Conservation (phyloP, 2,797 vertebrate genomes). For the Pseudomugil gertrudae region DNA sequence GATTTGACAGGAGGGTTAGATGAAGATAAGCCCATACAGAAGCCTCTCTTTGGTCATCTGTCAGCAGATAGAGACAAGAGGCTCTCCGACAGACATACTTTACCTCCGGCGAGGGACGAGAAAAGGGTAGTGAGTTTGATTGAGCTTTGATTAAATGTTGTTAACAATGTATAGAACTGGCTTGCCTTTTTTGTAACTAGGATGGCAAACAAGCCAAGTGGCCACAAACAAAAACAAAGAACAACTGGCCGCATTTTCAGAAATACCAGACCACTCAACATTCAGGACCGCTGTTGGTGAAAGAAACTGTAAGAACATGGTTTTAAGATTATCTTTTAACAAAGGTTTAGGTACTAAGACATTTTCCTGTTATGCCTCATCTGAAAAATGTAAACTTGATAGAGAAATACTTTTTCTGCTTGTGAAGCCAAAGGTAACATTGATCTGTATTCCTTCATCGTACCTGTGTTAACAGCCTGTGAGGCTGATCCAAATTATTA, state of each 20-base stretch:
- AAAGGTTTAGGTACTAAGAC: background rate
- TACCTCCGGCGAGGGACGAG: slow-evolving; percentile 75
- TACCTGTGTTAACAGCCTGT: slow-evolving; percentile 66
- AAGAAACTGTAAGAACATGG: slow-evolving; percentile 10
- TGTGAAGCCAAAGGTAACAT: slow-evolving; percentile 53
- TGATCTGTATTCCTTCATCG: slow-evolving; percentile 55
- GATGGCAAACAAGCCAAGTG: slow-evolving; percentile 29
- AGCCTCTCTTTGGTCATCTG: slow-evolving; percentile 82
- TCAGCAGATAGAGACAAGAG: slow-evolving; percentile 79
- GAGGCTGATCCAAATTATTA: slow-evolving; percentile 86
- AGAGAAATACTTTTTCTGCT: background rate
- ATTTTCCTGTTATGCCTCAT: background rate
- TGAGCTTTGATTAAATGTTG: slow-evolving; percentile 85
- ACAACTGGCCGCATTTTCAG: slow-evolving; percentile 8
- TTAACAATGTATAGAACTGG: slow-evolving; percentile 75
- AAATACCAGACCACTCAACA: slow-evolving; percentile 35
- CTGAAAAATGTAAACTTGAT: background rate
- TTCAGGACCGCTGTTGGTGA: slow-evolving; percentile 14
- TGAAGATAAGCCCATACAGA: slow-evolving; percentile 87
- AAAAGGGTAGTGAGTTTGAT: slow-evolving; percentile 79
- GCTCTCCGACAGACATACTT: slow-evolving; percentile 80
- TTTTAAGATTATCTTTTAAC: slow-evolving; percentile 9
- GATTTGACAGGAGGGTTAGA: slow-evolving; percentile 83
- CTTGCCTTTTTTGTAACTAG: slow-evolving; percentile 49
- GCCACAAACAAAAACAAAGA: slow-evolving; percentile 50